Evolutionary conservation across 64 coral and sea anemone genomes (phyloP), one percentile per base, ranked within the genome.

Genomic region (Pocillopora verrucosa): DNA sequence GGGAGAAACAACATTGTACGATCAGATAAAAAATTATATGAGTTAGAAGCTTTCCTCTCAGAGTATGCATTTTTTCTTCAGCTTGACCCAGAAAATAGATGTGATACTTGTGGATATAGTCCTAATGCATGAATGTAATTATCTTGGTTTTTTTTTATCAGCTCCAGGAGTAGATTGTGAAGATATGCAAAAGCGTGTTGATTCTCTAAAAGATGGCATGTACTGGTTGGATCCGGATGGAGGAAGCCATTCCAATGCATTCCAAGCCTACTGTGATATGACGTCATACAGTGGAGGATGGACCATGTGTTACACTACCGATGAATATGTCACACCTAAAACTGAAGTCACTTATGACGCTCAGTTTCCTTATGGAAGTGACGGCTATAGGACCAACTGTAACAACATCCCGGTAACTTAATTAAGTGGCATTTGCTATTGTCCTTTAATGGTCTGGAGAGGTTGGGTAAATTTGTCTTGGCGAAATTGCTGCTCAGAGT

Each of bases 271-370:
- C 36, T 79, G 76, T 79, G 76, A 79, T 20, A 79, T 79, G 76
- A 79, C 76, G 76, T 79, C 30, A 79, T 79, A 9, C 57, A n/a
- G 26, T 56, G 76, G 76, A 56, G 76, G 76, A 38, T 79, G 76
- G 76, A 79, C 76, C 37, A 79, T 79, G 76, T 79, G 76, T 79
- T 79, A 79, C 76, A 79, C 76, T 59, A 79, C 37, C 37, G 22
- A n/a, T n/a, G 34, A 45, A 5, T 9, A 45, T n/a, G 76, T 26
- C 16, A 45, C 19, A 56, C 76, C 76, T 26, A 79, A 56, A 26
- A 79, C 76, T 9, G 76, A 79, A 79, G 76, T 79, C 37, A 79
- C 76, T 13, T 79, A 79, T 26, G n/a, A 26, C 76, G 37, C 76
- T 22, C 37, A 56, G 57, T 79, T 79, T 79, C 76, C 76, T 79